These are phyloP conservation scores for Chaetodon trifascialis DNA, from an alignment of 2,113 vertebrate species.

Conservation along the genomic window DNA sequence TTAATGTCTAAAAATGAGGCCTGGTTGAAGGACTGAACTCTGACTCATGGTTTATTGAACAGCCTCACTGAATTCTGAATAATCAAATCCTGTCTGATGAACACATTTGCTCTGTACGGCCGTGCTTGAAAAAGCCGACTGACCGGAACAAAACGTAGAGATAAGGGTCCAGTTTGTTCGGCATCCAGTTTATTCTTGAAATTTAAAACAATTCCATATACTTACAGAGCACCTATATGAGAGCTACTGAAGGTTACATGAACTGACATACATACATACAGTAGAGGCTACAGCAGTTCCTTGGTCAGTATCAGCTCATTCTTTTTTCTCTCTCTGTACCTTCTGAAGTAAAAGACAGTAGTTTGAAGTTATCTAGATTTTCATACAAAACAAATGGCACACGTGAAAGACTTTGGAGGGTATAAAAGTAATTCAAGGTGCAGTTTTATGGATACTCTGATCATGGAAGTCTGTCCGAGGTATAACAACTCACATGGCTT, in stretches of 20 bases:
- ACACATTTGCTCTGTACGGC: slow-evolving; percentile 22
- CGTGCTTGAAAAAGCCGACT: background rate
- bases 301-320: slow-evolving; percentile 18
- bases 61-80: slow-evolving; percentile 34
- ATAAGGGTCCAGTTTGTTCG: background rate
- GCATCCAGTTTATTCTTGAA: slow-evolving; percentile 74
- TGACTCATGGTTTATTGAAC: slow-evolving; percentile 45
- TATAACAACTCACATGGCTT: slow-evolving; percentile 59
- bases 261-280: slow-evolving; percentile 37
- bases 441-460: slow-evolving; percentile 43
- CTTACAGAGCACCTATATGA: slow-evolving; percentile 57
- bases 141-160: slow-evolving; percentile 11
- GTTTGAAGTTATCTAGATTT: slow-evolving; percentile 21
- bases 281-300: slow-evolving; percentile 44
- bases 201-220: slow-evolving; percentile 81
- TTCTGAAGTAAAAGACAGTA: slow-evolving; percentile 36
- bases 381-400: slow-evolving; percentile 69
- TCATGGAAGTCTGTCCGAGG: slow-evolving; percentile 65
- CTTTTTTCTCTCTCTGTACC: slow-evolving; percentile 21
- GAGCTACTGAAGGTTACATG: slow-evolving; percentile 49
- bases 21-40: background rate
- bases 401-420: slow-evolving; percentile 48
- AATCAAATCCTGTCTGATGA: slow-evolving; percentile 33
- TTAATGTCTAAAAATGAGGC: slow-evolving; percentile 8
- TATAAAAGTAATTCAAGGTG: slow-evolving; percentile 54